A percentile compares a stretch with the other conserved stretches of the same genome.
These are phyloP conservation scores for Carapus acus DNA, from an alignment of 2,797 vertebrate species.

Conservation along the genomic window DNA sequence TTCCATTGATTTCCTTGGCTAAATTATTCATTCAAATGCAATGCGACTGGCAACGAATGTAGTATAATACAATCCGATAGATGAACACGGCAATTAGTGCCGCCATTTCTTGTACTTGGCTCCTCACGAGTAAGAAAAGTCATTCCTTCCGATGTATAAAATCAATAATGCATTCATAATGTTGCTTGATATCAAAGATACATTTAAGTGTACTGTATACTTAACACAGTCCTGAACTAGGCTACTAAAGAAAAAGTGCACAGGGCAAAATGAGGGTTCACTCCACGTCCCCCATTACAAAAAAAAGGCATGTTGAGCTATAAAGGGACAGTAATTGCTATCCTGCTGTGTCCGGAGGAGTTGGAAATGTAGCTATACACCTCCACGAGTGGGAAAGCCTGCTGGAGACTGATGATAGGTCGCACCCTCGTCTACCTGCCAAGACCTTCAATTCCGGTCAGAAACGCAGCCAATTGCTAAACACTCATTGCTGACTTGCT, in stretches of 20 bases:
- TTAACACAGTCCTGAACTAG: constrained; percentile 1
- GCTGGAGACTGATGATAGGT: constrained; percentile 1
- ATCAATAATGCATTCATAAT: too few species aligned
- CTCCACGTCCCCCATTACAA: constrained; percentile 65
- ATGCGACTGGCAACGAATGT: background rate
- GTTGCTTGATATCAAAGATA: too few species aligned
- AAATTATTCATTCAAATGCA: background rate
- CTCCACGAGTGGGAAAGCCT: constrained; percentile 25
- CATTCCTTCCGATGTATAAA: too few species aligned
- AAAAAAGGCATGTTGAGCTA: constrained; percentile 36
- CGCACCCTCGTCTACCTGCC: constrained; percentile 5
- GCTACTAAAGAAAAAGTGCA: background rate
- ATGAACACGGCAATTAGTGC: too few species aligned
- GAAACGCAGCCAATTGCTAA: background rate
- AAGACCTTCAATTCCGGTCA: background rate
- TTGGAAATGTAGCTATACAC: constrained; percentile 24
- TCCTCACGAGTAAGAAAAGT: too few species aligned
- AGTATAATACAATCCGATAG: background rate
- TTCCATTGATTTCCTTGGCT: background rate
- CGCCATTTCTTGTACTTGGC: too few species aligned
- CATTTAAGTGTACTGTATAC: too few species aligned
- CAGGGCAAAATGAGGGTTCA: constrained; percentile 48
- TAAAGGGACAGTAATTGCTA: constrained; percentile 54
- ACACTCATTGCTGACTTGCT: background rate
- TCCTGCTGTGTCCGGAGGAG: constrained; percentile 38